These are phyloP conservation scores for Enteromius paludinosus DNA, from an alignment of 2,797 vertebrate genomes.

Conservation along the genomic window DNA sequence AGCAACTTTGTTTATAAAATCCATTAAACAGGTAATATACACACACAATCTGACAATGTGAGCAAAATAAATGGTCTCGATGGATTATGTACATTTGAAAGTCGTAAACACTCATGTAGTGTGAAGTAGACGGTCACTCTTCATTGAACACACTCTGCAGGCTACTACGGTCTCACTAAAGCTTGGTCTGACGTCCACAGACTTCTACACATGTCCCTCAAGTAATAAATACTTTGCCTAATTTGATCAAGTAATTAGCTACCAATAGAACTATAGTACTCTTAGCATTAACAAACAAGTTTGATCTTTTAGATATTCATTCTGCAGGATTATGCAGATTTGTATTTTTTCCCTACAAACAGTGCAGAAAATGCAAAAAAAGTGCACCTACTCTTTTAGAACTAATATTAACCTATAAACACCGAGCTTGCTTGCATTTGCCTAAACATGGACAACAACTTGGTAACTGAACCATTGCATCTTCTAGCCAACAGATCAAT, in stretches of 20 bases:
- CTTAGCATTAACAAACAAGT: background rate
- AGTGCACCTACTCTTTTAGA: background rate
- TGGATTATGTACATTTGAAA: constrained; percentile 32
- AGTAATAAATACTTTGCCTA: background rate
- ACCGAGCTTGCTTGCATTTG: background rate
- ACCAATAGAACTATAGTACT: background rate
- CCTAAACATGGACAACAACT: background rate
- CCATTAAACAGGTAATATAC: constrained; percentile 24
- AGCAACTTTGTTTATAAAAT: constrained; percentile 18
- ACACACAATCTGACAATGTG: constrained; percentile 27
- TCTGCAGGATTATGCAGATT: background rate
- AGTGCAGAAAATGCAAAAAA: constrained; percentile 14
- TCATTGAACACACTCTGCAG: constrained; percentile 8
- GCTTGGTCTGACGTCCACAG: background rate
- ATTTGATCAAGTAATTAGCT: background rate
- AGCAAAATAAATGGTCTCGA: constrained; percentile 16
- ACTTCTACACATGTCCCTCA: background rate
- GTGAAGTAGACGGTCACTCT: background rate
- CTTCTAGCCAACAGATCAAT: background rate
- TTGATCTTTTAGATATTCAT: background rate
- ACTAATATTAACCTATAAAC: background rate
- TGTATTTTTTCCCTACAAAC: background rate
- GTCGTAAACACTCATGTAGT: background rate
- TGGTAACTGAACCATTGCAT: background rate
- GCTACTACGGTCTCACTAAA: background rate